A percentile compares a stretch with the other conserved stretches of the same genome.
Conservation (phyloP, 2,797 vertebrate genomes). For the Chromobotia macracanthus region DNA sequence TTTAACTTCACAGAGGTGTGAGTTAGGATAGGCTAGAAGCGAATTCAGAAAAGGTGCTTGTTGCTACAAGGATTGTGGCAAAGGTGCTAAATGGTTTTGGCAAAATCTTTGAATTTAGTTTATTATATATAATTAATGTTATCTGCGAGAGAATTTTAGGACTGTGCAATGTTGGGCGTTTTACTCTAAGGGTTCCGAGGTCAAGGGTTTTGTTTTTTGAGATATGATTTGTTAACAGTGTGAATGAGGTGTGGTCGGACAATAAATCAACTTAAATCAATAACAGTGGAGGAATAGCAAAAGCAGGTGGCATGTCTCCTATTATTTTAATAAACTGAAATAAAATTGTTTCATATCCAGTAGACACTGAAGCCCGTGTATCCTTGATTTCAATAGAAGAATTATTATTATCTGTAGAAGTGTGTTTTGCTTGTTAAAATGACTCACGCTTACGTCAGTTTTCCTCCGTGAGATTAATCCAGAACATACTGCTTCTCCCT, state of each 20-base stretch:
- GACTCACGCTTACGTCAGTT: neutral
- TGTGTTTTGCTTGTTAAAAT: neutral
- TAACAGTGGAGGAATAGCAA: neutral
- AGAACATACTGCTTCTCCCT: slow-evolving; percentile 21
- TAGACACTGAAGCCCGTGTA: too few species aligned
- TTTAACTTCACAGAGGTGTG: slow-evolving; percentile 32
- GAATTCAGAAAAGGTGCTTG: neutral
- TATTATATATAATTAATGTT: too few species aligned
- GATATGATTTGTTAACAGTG: too few species aligned
- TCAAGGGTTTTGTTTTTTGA: too few species aligned
- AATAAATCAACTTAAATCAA: neutral
- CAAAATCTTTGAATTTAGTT: too few species aligned
- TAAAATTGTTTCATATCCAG: neutral
- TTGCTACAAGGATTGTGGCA: neutral
- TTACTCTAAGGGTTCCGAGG: too few species aligned
- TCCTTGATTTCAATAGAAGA: neutral
- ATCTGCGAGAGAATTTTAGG: too few species aligned
- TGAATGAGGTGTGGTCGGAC: neutral
- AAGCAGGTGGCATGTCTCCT: neutral
- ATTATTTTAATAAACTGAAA: neutral
- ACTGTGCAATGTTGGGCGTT: too few species aligned
- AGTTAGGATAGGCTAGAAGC: neutral
- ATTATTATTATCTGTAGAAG: too few species aligned
- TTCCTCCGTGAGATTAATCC: neutral
- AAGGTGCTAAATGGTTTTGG: too few species aligned